A percentile compares a stretch with the other conserved stretches of the same genome.
Conservation (phyloP, 2,888 invertebrate genomes). For the Trissoscelio sp. region DNA sequence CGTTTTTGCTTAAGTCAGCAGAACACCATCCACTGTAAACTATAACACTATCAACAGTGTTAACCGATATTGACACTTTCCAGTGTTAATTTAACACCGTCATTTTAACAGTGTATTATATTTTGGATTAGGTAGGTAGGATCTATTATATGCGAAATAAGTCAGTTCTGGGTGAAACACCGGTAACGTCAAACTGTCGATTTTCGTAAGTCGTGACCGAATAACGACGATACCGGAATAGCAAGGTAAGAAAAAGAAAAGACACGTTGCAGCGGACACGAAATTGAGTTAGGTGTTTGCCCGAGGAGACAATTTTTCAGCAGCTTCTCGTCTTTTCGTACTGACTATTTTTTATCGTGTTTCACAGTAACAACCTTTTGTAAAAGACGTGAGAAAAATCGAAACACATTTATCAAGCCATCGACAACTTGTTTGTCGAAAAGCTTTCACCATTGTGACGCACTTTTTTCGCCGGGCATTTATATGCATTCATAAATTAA, state of each 20-base stretch:
- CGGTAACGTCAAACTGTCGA: conserved; percentile 55
- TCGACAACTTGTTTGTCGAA: conserved; percentile 59
- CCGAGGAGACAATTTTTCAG: conserved; percentile 61
- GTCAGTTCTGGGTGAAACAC: conserved; percentile 35
- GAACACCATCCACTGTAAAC: too few relatives aligned
- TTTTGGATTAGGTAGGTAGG: conserved; percentile 6
- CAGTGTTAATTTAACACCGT: too few relatives aligned
- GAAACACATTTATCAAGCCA: conserved; percentile 57
- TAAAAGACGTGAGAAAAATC: conserved; percentile 51
- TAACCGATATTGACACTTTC: too few relatives aligned
- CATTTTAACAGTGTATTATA: too few relatives aligned
- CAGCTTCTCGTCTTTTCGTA: conserved; percentile 39
- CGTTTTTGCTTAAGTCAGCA: too few relatives aligned
- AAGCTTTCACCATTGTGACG: conserved; percentile 31
- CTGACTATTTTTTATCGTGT: conserved; percentile 34
- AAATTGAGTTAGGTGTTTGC: conserved; percentile 64
- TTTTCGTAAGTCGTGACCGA: conserved; percentile 61
- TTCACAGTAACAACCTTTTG: conserved; percentile 42
- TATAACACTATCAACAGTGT: too few relatives aligned
- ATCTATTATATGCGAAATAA: conserved; percentile 40
- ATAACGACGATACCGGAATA: conserved; percentile 56
- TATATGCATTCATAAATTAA: conserved; percentile 42
- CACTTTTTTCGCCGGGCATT: conserved; percentile 33
- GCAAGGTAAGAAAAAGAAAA: conserved; percentile 51
- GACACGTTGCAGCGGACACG: conserved; percentile 22